A percentile compares a stretch with the other conserved stretches of the same genome.
phyloP scores from a whole-genome alignment of 2,113 vertebrate genomes.

The Heteronetta atricapilla region DNA sequence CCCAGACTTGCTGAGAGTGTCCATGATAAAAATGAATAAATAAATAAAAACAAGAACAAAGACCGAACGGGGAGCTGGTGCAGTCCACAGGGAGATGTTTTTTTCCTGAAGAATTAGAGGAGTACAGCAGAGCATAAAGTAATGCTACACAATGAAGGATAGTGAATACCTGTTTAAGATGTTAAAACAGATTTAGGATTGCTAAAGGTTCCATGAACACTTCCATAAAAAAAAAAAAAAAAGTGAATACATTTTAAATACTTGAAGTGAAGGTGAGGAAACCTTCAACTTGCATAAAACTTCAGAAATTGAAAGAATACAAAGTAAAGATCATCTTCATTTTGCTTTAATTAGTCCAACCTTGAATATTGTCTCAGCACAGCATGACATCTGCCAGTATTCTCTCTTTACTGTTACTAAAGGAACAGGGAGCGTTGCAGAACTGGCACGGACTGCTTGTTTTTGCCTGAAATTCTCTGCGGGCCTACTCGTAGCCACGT shows the following conservation, averaged over 20 bases:
- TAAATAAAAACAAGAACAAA: not conserved
- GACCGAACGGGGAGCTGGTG: not conserved
- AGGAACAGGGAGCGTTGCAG: not conserved
- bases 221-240: not conserved
- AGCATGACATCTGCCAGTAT: not conserved
- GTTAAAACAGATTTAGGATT: not conserved
- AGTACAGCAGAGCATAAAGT: not conserved
- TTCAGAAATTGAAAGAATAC: not conserved
- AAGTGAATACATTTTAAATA: not conserved
- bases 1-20: not conserved
- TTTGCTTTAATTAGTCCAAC: not conserved
- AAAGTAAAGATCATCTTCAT: not conserved
- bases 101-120: not conserved
- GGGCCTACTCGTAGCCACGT: not conserved
- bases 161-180: not conserved
- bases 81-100: not conserved
- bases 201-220: not conserved
- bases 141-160: rapidly evolving
- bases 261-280: not conserved
- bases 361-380: not conserved
- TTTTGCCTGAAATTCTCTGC: not conserved
- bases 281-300: not conserved
- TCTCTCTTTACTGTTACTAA: not conserved
- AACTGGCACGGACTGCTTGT: rapidly evolving
- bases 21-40: not conserved